These are phyloP conservation scores for Leptocoma aspasia DNA, from an alignment of 2,113 vertebrate genomes.

Conservation along the genomic window DNA sequence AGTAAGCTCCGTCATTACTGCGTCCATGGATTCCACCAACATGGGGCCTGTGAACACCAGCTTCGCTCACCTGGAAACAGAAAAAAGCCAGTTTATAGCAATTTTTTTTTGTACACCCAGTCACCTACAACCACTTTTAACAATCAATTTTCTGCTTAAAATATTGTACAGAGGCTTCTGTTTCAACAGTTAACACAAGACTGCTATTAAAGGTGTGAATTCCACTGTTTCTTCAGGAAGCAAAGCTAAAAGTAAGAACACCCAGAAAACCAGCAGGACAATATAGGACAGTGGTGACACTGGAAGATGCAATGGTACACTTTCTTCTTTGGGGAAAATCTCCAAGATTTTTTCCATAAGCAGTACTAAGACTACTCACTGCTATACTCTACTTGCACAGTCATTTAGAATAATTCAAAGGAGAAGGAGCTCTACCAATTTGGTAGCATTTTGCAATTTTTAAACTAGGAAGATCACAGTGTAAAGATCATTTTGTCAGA, in stretches of 20 bases:
- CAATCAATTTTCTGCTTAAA: background rate
- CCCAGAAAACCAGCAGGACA: background rate
- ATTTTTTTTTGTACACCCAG: background rate
- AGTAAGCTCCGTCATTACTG: slow-evolving; percentile 95
- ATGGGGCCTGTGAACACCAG: slow-evolving; percentile 95
- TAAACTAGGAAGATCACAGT: background rate
- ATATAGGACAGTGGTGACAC: background rate
- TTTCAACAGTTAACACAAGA: background rate
- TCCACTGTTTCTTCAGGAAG: background rate
- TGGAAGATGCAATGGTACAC: background rate
- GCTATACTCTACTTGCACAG: background rate
- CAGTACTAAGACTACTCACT: background rate
- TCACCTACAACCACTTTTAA: background rate
- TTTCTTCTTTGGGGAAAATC: background rate
- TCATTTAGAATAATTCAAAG: background rate
- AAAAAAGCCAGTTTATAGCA: background rate
- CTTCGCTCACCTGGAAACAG: slow-evolving; percentile 89
- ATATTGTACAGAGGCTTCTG: background rate
- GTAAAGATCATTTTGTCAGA: background rate
- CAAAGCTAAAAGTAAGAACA: background rate
- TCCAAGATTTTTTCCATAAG: background rate
- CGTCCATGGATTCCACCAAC: slow-evolving; percentile 97
- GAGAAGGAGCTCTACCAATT: background rate
- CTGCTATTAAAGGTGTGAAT: background rate
- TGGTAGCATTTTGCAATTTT: background rate